Conservation (phyloP, 2,113 vertebrate genomes). For the Heliornis fulica region DNA sequence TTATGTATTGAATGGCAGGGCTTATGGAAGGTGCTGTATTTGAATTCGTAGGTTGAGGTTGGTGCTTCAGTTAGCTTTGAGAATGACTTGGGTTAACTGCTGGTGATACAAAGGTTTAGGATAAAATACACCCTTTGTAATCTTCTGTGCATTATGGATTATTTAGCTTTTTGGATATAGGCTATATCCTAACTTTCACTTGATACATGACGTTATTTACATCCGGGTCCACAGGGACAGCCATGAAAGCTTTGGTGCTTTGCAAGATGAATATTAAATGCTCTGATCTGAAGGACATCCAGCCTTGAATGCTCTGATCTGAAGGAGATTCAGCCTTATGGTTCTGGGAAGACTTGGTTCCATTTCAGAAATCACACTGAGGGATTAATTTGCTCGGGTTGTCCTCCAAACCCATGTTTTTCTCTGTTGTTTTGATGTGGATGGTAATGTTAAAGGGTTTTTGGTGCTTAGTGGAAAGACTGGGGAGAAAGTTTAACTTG, state of each 20-base stretch:
- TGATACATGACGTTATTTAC: not conserved
- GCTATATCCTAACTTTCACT: not conserved
- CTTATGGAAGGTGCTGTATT: not conserved
- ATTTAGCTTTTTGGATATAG: not conserved
- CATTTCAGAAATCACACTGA: not conserved
- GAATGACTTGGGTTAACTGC: not conserved
- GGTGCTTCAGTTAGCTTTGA: not conserved
- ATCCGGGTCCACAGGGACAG: not conserved
- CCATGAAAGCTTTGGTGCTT: not conserved
- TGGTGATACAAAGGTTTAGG: not conserved
- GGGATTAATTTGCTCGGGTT: not conserved
- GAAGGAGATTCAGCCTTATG: not conserved
- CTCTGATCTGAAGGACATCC: not conserved
- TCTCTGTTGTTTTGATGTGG: not conserved
- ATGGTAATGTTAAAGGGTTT: not conserved
- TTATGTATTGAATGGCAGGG: not conserved
- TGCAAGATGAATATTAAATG: not conserved
- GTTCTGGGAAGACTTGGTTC: not conserved
- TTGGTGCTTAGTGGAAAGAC: not conserved
- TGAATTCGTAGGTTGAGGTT: not conserved
- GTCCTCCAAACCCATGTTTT: not conserved
- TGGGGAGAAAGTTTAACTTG: not conserved
- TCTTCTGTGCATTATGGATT: not conserved
- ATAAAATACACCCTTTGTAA: not conserved
- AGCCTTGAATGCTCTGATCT: not conserved